These are phyloP conservation scores for Lasioglossum pauxillum DNA, from an alignment of 2,888 invertebrate genomes.

Conservation along the genomic window DNA sequence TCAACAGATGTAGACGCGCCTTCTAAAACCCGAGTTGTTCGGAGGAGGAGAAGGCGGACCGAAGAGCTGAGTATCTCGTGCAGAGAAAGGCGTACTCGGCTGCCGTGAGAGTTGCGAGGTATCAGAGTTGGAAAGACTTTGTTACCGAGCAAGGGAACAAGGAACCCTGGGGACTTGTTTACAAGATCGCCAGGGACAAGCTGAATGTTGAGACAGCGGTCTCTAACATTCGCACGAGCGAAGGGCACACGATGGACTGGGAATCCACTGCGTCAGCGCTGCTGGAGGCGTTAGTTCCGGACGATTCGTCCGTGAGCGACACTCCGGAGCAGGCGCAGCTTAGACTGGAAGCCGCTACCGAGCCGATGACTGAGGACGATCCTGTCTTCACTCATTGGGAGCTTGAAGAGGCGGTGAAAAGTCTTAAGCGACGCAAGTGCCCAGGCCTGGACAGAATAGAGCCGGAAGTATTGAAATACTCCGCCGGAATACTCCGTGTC, in stretches of 20 bases:
- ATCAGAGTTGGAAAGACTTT: neutral
- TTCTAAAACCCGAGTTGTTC: neutral
- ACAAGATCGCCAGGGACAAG: too few relatives aligned
- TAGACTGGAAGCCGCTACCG: neutral
- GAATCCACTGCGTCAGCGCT: neutral
- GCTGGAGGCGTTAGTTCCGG: neutral
- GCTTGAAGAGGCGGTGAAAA: neutral
- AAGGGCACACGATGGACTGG: neutral
- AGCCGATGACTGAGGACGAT: neutral
- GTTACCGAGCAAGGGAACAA: too few relatives aligned
- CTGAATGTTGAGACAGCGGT: too few relatives aligned
- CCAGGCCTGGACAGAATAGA: neutral
- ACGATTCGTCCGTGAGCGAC: neutral
- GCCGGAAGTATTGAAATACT: neutral
- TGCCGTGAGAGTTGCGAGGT: too few relatives aligned
- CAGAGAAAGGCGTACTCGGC: too few relatives aligned
- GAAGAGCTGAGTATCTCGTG: too few relatives aligned
- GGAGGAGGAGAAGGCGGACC: too few relatives aligned
- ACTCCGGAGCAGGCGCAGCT: neutral
- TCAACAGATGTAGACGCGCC: neutral
- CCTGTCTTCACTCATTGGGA: neutral
- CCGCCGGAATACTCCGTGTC: too few relatives aligned
- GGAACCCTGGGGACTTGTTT: too few relatives aligned
- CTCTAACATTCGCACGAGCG: neutral
- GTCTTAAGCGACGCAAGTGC: neutral